Conservation (phyloP, 2,113 vertebrate species). For the Leiothrix lutea region DNA sequence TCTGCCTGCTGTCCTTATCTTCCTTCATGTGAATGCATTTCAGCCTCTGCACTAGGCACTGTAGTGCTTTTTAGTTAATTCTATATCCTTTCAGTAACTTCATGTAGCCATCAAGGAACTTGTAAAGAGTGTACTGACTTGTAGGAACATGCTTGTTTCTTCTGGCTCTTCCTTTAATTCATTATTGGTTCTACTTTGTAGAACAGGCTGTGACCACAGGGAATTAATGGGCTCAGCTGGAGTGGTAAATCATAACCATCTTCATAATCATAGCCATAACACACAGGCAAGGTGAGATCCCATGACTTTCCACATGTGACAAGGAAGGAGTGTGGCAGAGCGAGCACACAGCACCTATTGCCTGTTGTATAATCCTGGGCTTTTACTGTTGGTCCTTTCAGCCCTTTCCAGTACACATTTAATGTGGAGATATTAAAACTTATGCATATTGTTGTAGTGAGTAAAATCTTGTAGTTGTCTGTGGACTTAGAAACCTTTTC, state of each 20-base stretch:
- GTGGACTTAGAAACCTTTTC: background rate
- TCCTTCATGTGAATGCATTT: background rate
- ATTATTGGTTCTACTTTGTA: background rate
- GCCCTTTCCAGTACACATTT: background rate
- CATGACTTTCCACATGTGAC: background rate
- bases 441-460: rapidly evolving
- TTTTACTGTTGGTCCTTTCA: background rate
- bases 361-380: background rate
- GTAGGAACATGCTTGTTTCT: background rate
- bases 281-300: background rate
- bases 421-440: background rate
- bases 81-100: background rate
- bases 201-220: background rate
- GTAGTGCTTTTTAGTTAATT: background rate
- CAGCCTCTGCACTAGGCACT: background rate
- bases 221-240: background rate
- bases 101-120: slow-evolving; percentile 17
- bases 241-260: background rate
- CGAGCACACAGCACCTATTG: background rate
- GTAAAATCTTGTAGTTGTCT: background rate
- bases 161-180: slow-evolving; percentile 8
- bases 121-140: slow-evolving; percentile 26
- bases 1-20: background rate
- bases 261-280: background rate
- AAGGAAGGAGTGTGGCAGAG: background rate